Conservation (phyloP, 92 coral and sea anemone genomes). For the Epizoanthus rinbou region DNA sequence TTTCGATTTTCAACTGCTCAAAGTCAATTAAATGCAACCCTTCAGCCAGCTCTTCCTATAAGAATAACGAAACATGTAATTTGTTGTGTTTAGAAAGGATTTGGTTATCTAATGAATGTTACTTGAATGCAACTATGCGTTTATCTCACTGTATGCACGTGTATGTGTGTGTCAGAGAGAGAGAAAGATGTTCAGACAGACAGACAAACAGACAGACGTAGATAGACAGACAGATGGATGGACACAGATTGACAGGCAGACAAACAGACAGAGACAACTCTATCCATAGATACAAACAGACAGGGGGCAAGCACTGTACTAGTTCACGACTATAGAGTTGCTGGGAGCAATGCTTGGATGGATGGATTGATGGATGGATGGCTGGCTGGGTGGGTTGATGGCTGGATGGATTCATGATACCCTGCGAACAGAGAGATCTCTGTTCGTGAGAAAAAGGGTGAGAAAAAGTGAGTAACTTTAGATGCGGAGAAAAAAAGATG, state of each 20-base stretch:
- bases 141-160: neutral
- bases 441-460: too few species aligned
- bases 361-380: too few species aligned
- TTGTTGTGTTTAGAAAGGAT: neutral
- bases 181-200: neutral
- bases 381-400: too few species aligned
- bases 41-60: slow-evolving; percentile 96
- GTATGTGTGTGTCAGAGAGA: too few species aligned
- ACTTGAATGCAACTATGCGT: neutral
- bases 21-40: slow-evolving; percentile 98
- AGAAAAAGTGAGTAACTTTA: neutral
- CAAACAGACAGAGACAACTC: too few species aligned
- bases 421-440: too few species aligned
- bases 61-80: neutral
- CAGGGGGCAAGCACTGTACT: too few species aligned
- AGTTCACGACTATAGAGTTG: too few species aligned
- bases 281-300: too few species aligned
- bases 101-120: neutral
- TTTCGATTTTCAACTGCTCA: slow-evolving; percentile 98
- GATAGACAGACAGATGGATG: neutral
- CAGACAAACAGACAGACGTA: neutral
- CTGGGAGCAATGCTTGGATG: too few species aligned
- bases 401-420: too few species aligned
- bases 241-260: too few species aligned
- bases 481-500: neutral